phyloP scores from a whole-genome alignment of 2,113 vertebrate species.

The Cettia cetti region DNA sequence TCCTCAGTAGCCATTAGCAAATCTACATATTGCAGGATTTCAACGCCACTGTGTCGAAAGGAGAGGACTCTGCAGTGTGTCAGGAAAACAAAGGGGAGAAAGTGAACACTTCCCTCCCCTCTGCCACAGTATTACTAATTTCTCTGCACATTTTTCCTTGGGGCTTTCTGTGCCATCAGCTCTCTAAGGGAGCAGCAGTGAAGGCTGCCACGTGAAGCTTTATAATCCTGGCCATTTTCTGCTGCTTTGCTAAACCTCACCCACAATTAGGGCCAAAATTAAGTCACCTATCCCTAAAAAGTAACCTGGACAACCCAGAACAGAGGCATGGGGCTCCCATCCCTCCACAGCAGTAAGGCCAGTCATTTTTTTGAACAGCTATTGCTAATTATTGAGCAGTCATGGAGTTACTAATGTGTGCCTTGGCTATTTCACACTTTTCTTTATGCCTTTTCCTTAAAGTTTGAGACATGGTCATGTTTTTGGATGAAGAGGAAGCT shows the following conservation, averaged over 20 bases:
- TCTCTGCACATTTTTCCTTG: background rate
- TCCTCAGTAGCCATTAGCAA: conserved; percentile 52
- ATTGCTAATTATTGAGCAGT: background rate
- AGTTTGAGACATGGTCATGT: background rate
- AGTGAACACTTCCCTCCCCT: background rate
- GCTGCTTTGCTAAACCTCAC: background rate
- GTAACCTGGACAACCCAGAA: background rate
- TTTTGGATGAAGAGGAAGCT: background rate
- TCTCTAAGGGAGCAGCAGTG: background rate
- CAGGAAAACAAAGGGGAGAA: background rate
- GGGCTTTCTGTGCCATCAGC: background rate
- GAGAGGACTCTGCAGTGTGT: background rate
- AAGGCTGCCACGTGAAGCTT: background rate
- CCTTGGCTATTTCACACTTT: background rate
- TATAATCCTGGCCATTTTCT: background rate
- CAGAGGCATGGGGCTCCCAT: background rate
- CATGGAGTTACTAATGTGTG: background rate
- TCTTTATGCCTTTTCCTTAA: background rate
- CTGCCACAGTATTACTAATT: background rate
- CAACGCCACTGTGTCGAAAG: background rate
- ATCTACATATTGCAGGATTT: conserved; percentile 25
- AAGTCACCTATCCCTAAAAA: background rate
- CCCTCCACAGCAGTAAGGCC: background rate
- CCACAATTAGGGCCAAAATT: background rate
- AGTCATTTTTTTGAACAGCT: background rate